Base-by-base conservation (phyloP, 2,113 vertebrate species). In the Lanius ludovicianus region DNA sequence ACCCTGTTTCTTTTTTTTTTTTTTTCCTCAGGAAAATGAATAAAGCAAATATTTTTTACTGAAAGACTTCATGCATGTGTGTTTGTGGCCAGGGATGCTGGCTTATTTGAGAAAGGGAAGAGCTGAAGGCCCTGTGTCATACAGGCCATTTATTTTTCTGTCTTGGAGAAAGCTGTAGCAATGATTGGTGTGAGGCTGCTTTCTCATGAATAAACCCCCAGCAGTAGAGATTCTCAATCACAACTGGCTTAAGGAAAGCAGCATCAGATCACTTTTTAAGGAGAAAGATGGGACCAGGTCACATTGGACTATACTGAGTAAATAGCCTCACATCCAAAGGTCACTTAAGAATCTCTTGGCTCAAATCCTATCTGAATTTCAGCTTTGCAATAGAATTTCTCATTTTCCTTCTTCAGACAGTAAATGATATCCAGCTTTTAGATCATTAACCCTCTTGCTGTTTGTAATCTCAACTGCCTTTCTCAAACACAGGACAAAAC, bases 361-460 rank as follows among this genome's bases (percentile, higher is more conserved):
- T 92, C 67, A 95, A 95, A 47, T 7, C 10, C 15, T 73, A 55
- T 28, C 24, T 77, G 59, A 87, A 64, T 90, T 93, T 92, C 44
- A 92, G 64, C 30, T 55, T 80, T 70, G 35, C 28, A 83, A 27
- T 0, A 70, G 15, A 47, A 59, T 52, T 59, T 57, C 39, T 78
- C 18, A 6, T 69, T 81, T 67, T 84, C 47, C 24, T 71, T 67
- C 64, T 68, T 60, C 37, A 89, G 27, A 37, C 8, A 81, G 27
- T 12, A 87, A 87, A 49, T 37, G 1, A 23, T 17, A 52, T 0
- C 55, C 46, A 33, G 35, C 23, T 65, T 85, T 85, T 30, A 70
- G 41, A 75, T 56, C 27, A 63, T n/a, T 56, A 90, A 62, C 46
- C 39, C 47, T 46, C 8, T 23, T 56, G 5, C 16, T 68, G 5